Percentiles rank a stretch among this genome's conserved stretches.
These are phyloP conservation scores for Formica selysi DNA, from an alignment of 1,140 invertebrate genomes.

Conservation along the genomic window DNA sequence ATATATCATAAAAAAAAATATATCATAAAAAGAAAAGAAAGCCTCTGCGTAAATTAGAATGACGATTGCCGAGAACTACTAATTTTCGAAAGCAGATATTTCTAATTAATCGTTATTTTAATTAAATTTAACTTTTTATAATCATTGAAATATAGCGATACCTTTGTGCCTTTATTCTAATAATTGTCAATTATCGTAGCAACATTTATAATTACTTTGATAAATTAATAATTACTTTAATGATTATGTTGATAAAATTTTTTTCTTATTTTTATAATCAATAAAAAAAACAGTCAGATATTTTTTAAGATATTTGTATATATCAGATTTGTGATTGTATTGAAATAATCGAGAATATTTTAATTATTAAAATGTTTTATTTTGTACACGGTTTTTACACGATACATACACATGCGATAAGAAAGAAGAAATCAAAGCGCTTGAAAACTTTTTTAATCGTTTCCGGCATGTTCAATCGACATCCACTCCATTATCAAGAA, in stretches of 20 bases:
- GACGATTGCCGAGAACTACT: too few relatives aligned
- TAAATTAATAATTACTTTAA: not conserved
- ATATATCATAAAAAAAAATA: not conserved
- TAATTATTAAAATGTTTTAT: not conserved
- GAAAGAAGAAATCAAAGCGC: slow-evolving; percentile 20
- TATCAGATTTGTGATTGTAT: not conserved
- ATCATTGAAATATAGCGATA: not conserved
- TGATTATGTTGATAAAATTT: not conserved
- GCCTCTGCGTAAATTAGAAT: not conserved
- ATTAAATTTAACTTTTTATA: slow-evolving; percentile 22
- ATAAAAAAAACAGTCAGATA: not conserved
- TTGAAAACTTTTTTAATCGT: slow-evolving; percentile 11
- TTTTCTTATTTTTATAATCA: not conserved
- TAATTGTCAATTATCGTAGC: not conserved
- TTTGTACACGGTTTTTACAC: not conserved
- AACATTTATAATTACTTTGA: not conserved
- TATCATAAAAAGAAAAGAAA: not conserved
- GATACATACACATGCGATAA: not conserved
- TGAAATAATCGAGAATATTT: not conserved
- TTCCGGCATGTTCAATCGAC: slow-evolving; percentile 31
- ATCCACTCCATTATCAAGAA: slow-evolving; percentile 37
- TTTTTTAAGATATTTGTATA: not conserved
- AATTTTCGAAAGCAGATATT: not conserved
- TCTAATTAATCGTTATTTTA: not conserved
- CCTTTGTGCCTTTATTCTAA: not conserved